Conservation (phyloP, 2,797 vertebrate species). For the Girardinus metallicus region DNA sequence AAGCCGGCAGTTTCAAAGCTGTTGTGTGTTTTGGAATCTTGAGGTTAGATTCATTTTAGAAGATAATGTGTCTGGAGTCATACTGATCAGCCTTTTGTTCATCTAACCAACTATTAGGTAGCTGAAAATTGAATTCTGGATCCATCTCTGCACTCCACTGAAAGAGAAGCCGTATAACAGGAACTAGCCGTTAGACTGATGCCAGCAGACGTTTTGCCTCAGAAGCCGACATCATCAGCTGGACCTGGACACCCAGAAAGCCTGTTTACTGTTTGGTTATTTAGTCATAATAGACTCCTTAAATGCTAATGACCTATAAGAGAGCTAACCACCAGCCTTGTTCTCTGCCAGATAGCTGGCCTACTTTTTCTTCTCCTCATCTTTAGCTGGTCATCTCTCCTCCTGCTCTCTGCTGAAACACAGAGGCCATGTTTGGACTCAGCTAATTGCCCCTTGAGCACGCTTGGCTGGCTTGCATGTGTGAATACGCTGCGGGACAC, state of each 20-base stretch:
- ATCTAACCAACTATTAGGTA: neutral
- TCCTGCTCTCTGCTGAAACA: neutral
- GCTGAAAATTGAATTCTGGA: neutral
- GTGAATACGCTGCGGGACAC: conserved; percentile 5
- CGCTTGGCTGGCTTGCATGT: neutral
- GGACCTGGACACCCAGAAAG: neutral
- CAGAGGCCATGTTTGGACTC: neutral
- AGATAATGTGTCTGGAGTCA: neutral
- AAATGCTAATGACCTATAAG: conserved; percentile 34
- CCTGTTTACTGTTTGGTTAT: conserved; percentile 9
- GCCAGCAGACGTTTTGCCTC: neutral
- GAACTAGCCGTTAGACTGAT: neutral
- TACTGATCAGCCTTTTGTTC: neutral
- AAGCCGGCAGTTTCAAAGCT: neutral
- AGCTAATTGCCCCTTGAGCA: conserved; percentile 20
- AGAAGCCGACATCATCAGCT: neutral
- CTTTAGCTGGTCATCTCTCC: neutral
- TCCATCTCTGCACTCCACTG: neutral
- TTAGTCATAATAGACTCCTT: conserved; percentile 21
- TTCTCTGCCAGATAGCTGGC: too few species aligned
- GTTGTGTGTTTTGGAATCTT: neutral
- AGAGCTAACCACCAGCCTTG: conserved; percentile 19
- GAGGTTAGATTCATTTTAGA: neutral
- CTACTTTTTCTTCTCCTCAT: neutral
- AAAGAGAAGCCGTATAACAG: neutral